These are phyloP conservation scores for Philereme transversata DNA, from an alignment of 2,888 invertebrate genomes.

Conservation along the genomic window DNA sequence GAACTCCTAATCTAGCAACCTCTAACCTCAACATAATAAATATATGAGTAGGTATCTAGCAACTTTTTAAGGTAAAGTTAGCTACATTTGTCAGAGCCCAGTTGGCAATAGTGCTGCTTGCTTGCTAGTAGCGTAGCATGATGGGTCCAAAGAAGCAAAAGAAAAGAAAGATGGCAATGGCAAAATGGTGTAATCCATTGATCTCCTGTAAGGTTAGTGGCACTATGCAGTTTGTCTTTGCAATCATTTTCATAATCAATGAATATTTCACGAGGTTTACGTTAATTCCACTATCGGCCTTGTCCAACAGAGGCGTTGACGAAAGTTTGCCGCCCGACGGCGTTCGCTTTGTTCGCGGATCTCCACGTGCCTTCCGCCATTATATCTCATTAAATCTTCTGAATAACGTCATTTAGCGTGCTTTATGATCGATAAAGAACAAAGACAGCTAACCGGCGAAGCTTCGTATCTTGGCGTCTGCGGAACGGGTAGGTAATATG, in stretches of 20 bases:
- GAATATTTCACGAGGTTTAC: background rate
- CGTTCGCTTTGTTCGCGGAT: conserved; percentile 79
- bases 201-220: conserved; percentile 73
- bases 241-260: background rate
- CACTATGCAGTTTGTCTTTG: background rate
- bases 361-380: conserved; percentile 84
- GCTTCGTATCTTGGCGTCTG: conserved; percentile 23
- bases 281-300: background rate
- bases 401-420: background rate
- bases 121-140: too few relatives aligned
- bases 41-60: too few relatives aligned
- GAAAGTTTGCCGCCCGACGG: conserved; percentile 37
- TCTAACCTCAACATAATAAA: too few relatives aligned
- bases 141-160: conserved; percentile 26
- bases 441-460: conserved; percentile 4
- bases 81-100: too few relatives aligned
- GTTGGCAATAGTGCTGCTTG: too few relatives aligned
- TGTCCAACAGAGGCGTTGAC: background rate
- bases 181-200: conserved; percentile 71
- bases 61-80: too few relatives aligned
- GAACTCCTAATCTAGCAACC: too few relatives aligned
- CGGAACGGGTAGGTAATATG: conserved; percentile 50
- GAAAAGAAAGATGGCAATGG: conserved; percentile 62
- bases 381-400: conserved; percentile 32
- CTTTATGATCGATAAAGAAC: conserved; percentile 5